These are phyloP conservation scores for Phocoena phocoena DNA, from an alignment of 2,113 vertebrate species.

Conservation along the genomic window DNA sequence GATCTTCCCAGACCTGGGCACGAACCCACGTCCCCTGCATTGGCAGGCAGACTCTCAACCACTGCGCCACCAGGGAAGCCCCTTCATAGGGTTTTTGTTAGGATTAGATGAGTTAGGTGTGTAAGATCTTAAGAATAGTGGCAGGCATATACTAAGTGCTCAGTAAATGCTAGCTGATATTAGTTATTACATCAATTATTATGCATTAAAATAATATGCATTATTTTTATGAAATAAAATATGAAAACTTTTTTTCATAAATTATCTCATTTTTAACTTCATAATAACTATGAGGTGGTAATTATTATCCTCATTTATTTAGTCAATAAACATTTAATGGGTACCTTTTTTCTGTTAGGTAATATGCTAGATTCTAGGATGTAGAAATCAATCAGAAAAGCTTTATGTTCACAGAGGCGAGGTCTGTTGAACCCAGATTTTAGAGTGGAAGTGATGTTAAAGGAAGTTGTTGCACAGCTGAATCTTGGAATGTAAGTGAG, in stretches of 20 bases:
- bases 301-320: neutral
- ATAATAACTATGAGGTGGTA: neutral
- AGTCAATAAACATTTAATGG: neutral
- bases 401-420: neutral
- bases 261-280: neutral
- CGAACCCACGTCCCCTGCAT: too few species aligned
- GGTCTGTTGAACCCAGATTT: neutral
- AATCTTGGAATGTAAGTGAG: neutral
- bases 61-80: too few species aligned
- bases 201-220: neutral
- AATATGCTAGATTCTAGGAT: neutral
- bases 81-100: neutral
- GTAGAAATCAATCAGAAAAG: neutral
- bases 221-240: too few species aligned
- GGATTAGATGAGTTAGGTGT: neutral
- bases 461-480: neutral
- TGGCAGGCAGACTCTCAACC: too few species aligned
- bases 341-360: neutral
- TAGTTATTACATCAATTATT: neutral
- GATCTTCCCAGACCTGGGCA: too few species aligned
- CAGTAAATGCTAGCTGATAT: neutral
- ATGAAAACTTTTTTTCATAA: neutral
- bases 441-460: neutral
- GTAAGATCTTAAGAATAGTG: neutral
- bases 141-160: neutral